Conservation (phyloP, 2,888 invertebrate species). For the Ormyrus labotus region DNA sequence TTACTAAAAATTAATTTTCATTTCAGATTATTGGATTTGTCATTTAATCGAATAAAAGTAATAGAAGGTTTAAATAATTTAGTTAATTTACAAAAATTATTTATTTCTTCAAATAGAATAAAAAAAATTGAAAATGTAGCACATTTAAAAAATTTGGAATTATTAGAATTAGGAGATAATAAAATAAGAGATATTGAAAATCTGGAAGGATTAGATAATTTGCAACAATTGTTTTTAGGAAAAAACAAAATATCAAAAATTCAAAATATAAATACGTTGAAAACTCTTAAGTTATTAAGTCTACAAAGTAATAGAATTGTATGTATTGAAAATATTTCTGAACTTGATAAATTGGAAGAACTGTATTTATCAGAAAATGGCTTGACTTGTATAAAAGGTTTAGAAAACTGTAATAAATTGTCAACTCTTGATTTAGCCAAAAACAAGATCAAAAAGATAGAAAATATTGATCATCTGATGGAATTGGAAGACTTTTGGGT, state of each 20-base stretch:
- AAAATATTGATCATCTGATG: slow-evolving; percentile 85
- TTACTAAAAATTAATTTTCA: slow-evolving; percentile 47
- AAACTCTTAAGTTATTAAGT: slow-evolving; percentile 87
- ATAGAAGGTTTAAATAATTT: slow-evolving; percentile 89
- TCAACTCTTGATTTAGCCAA: slow-evolving; percentile 93
- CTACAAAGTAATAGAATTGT: slow-evolving; percentile 93
- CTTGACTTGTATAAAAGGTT: slow-evolving; percentile 86
- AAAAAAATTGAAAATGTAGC: slow-evolving; percentile 90
- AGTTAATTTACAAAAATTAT: slow-evolving; percentile 87
- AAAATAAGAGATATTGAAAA: slow-evolving; percentile 93
- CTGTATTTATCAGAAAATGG: slow-evolving; percentile 97
- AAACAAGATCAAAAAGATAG: slow-evolving; percentile 88
- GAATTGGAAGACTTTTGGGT: slow-evolving; percentile 98
- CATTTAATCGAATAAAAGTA: slow-evolving; percentile 94
- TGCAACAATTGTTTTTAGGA: slow-evolving; percentile 90
- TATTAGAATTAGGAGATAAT: slow-evolving; percentile 97
- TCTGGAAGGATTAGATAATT: slow-evolving; percentile 84
- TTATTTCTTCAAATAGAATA: slow-evolving; percentile 93
- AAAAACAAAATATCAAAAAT: slow-evolving; percentile 96
- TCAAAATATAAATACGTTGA: slow-evolving; percentile 85
- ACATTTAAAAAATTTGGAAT: slow-evolving; percentile 85
- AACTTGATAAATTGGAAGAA: slow-evolving; percentile 86
- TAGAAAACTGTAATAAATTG: slow-evolving; percentile 83
- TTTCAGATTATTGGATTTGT: slow-evolving; percentile 91
- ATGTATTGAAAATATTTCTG: slow-evolving; percentile 90